These are phyloP conservation scores for Etheostoma nigrum DNA, from an alignment of 2,797 vertebrate genomes.

Conservation along the genomic window DNA sequence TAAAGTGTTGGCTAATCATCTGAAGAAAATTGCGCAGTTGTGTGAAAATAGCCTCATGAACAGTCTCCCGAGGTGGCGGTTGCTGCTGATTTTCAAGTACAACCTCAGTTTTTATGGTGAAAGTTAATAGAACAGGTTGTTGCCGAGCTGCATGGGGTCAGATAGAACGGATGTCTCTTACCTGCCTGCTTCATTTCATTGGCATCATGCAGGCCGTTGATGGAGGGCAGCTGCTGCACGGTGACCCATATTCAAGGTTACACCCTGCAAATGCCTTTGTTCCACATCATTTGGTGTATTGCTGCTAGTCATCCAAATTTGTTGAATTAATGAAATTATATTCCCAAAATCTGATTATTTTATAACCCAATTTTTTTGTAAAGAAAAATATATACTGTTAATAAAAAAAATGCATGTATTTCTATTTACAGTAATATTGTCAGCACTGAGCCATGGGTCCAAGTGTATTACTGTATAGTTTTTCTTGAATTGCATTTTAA, in stretches of 20 bases:
- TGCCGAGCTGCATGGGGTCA: constrained; percentile 66
- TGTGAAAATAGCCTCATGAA: constrained; percentile 54
- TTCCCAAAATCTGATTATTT: not conserved
- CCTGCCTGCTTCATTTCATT: constrained; percentile 67
- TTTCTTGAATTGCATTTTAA: not conserved
- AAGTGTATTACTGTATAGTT: not conserved
- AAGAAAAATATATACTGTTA: not conserved
- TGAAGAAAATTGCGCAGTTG: constrained; percentile 35
- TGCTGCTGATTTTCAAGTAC: constrained; percentile 61
- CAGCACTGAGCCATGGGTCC: not conserved
- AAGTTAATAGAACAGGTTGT: constrained; percentile 72
- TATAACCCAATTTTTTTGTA: not conserved
- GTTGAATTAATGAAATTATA: not conserved
- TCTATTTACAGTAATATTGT: not conserved
- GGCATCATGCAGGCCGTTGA: constrained; percentile 64
- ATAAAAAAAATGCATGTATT: not conserved
- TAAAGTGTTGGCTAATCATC: constrained; percentile 63
- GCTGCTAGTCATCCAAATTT: constrained; percentile 6
- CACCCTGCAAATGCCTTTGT: constrained; percentile 57
- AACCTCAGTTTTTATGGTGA: constrained; percentile 51
- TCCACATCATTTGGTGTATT: constrained; percentile 29
- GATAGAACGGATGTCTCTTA: constrained; percentile 60
- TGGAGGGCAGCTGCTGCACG: constrained; percentile 66
- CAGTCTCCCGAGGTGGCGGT: constrained; percentile 21
- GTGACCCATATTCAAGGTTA: constrained; percentile 67